Conservation (phyloP, 2,797 vertebrate species). For the Cetoscarus ocellatus region DNA sequence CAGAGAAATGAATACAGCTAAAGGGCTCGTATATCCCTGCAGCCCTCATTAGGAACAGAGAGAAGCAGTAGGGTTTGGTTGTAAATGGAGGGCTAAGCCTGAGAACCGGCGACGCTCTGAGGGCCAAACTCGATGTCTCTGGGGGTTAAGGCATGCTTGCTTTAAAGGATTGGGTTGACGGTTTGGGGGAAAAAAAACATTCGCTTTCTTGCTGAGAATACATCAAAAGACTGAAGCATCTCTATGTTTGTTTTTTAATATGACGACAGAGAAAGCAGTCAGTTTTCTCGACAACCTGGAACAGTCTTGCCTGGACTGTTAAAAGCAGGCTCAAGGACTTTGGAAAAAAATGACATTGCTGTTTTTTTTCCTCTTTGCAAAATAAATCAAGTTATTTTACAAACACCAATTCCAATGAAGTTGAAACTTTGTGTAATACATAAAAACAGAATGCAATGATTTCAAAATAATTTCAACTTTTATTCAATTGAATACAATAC, state of each 20-base stretch:
- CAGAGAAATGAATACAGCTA: slow-evolving; percentile 39
- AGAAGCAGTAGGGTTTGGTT: slow-evolving; percentile 53
- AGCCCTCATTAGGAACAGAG: slow-evolving; percentile 68
- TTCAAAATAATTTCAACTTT: too few relatives aligned
- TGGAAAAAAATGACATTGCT: too few relatives aligned
- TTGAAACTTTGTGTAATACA: too few relatives aligned
- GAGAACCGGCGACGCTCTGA: slow-evolving; percentile 35
- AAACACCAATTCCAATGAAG: too few relatives aligned
- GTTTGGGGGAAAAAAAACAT: slow-evolving; percentile 2
- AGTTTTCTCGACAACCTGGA: neutral
- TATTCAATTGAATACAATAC: too few relatives aligned
- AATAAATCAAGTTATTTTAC: too few relatives aligned
- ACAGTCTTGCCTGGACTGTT: neutral
- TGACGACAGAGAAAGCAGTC: neutral
- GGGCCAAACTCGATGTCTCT: slow-evolving; percentile 41
- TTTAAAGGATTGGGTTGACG: neutral
- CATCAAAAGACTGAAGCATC: neutral
- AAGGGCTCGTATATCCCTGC: slow-evolving; percentile 50
- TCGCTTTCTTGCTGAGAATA: neutral
- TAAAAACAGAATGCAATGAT: too few relatives aligned
- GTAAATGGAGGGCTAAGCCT: slow-evolving; percentile 60
- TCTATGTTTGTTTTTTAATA: neutral
- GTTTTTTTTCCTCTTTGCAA: too few relatives aligned
- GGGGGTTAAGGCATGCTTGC: slow-evolving; percentile 31
- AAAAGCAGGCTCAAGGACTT: neutral